Evolutionary conservation across 2,113 vertebrate species (phyloP).

Genomic region (Manacus vitellinus): DNA sequence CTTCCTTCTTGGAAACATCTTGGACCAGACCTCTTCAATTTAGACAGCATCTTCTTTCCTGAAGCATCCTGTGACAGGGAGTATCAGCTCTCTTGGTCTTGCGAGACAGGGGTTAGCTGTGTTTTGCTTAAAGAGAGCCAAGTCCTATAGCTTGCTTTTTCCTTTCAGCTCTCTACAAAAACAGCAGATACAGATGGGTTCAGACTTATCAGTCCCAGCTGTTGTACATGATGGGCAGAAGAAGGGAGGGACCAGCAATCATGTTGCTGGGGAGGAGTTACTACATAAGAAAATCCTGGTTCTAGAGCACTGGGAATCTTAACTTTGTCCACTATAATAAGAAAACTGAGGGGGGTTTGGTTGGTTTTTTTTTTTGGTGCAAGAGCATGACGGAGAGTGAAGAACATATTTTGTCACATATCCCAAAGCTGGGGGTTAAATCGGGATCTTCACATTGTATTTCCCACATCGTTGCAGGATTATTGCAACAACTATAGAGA

Average conservation of each 20-base stretch:
- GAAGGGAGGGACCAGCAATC: neutral
- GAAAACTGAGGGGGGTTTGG: neutral
- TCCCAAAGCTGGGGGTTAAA: neutral
- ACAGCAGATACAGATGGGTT: neutral
- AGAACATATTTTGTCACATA: neutral
- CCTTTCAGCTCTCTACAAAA: neutral
- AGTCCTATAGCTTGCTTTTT: neutral
- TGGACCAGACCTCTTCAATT: neutral
- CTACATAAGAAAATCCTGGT: neutral
- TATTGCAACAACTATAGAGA: neutral
- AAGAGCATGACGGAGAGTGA: neutral
- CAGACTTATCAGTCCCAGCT: neutral
- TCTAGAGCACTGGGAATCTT: neutral
- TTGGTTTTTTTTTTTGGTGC: neutral
- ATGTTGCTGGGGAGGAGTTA: neutral
- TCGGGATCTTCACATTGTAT: neutral
- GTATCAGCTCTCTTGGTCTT: neutral
- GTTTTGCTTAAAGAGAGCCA: conserved; percentile 2
- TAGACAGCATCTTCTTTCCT: neutral
- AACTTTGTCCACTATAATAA: neutral
- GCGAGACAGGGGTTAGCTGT: neutral
- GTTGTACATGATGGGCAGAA: neutral
- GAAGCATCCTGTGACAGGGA: neutral
- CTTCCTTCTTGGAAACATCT: neutral
- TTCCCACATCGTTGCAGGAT: neutral